Evolutionary conservation across 2,888 invertebrate genomes (phyloP).

Genomic region (Lymantria monacha): DNA sequence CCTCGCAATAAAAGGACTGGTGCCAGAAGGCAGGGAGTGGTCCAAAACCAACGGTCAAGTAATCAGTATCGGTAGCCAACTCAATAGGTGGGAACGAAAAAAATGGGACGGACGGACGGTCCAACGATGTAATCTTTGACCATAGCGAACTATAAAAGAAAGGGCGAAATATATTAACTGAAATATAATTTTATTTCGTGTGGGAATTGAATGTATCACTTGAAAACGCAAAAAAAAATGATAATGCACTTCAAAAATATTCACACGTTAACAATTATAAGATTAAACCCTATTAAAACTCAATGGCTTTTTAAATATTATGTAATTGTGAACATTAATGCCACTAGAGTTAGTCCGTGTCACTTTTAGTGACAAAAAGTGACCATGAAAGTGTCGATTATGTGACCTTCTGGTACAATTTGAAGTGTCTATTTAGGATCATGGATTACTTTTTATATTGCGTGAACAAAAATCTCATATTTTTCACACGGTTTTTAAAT

Average conservation of each 20-base stretch:
- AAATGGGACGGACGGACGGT: too few relatives aligned
- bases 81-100: too few relatives aligned
- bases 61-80: too few relatives aligned
- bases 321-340: slow-evolving; percentile 57
- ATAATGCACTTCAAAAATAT: slow-evolving; percentile 4
- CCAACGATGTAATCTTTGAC: too few relatives aligned
- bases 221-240: background rate
- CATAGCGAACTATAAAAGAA: too few relatives aligned
- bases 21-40: too few relatives aligned
- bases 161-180: too few relatives aligned
- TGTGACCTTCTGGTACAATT: slow-evolving; percentile 11
- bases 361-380: slow-evolving; percentile 45
- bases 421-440: slow-evolving; percentile 49
- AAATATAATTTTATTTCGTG: too few relatives aligned
- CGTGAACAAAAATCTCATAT: background rate
- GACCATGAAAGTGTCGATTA: slow-evolving; percentile 28
- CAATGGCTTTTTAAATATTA: slow-evolving; percentile 44
- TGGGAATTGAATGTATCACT: background rate
- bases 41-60: too few relatives aligned
- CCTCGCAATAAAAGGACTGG: too few relatives aligned
- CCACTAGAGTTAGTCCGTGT: slow-evolving; percentile 66
- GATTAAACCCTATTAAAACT: slow-evolving; percentile 29
- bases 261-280: slow-evolving; percentile 25
- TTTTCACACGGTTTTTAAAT: background rate
- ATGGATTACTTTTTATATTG: slow-evolving; percentile 26